Conservation (phyloP, 2,888 invertebrate species). For the Lasioglossum leucozonium region DNA sequence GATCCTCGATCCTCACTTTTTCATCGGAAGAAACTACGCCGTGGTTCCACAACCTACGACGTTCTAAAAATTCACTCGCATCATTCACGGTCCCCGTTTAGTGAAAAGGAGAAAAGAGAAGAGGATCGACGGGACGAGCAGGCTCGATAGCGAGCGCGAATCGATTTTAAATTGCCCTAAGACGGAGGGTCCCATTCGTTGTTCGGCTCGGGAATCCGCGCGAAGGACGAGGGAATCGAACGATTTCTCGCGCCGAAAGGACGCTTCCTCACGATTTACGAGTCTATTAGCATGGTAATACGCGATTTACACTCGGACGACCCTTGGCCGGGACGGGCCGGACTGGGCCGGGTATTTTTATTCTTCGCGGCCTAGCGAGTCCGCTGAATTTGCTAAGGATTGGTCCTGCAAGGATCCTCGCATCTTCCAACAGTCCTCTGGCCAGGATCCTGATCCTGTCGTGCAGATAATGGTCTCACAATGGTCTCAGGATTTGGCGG, state of each 20-base stretch:
- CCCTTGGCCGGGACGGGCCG: conserved; percentile 63
- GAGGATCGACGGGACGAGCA: neutral
- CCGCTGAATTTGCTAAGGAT: conserved; percentile 37
- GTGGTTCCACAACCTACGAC: neutral
- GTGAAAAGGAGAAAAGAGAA: neutral
- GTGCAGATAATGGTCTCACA: conserved; percentile 9
- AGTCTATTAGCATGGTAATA: conserved; percentile 79
- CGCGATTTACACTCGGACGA: conserved; percentile 73
- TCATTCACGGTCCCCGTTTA: neutral
- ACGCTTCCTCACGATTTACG: conserved; percentile 74
- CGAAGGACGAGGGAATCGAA: conserved; percentile 59
- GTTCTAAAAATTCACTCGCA: neutral
- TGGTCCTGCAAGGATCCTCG: neutral
- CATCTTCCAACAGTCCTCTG: neutral
- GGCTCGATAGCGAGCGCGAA: conserved; percentile 4
- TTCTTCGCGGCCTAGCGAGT: conserved; percentile 44
- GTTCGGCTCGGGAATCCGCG: conserved; percentile 23
- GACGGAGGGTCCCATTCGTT: conserved; percentile 18
- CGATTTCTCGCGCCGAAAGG: conserved; percentile 68
- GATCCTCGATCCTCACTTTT: neutral
- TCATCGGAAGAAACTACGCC: neutral
- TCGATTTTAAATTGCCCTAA: conserved; percentile 35
- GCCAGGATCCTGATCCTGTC: neutral
- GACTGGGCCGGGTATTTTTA: conserved; percentile 67
- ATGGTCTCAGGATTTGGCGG: neutral